phyloP scores from a whole-genome alignment of 1,140 invertebrate genomes.

The Drepana arcuata region DNA sequence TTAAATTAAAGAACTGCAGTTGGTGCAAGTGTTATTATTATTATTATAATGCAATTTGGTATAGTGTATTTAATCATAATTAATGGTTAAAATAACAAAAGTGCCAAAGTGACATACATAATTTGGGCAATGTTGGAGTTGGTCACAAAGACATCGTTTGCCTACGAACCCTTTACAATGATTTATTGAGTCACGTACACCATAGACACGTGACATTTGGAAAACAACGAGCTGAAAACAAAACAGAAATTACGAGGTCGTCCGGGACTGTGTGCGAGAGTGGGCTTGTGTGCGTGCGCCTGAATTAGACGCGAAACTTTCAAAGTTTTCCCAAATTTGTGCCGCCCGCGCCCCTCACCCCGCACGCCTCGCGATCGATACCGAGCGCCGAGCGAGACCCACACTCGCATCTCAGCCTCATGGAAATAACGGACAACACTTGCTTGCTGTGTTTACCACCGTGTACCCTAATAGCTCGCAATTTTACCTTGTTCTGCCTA shows the following conservation, averaged over 20 bases:
- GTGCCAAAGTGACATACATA: too few relatives aligned
- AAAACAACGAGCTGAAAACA: slow-evolving; percentile 47
- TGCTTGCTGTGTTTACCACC: too few relatives aligned
- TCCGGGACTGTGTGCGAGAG: slow-evolving; percentile 34
- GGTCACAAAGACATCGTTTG: too few relatives aligned
- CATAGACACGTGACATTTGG: slow-evolving; percentile 52
- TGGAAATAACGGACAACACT: slow-evolving; percentile 63
- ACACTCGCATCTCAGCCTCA: slow-evolving; percentile 42
- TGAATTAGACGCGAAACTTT: slow-evolving; percentile 72
- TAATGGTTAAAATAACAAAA: too few relatives aligned
- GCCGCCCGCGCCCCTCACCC: slow-evolving; percentile 38
- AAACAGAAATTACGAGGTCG: slow-evolving; percentile 54
- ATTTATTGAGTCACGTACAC: slow-evolving; percentile 29
- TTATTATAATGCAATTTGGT: too few relatives aligned
- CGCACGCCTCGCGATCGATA: slow-evolving; percentile 48
- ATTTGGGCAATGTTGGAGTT: too few relatives aligned
- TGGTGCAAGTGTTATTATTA: too few relatives aligned
- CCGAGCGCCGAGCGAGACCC: slow-evolving; percentile 43
- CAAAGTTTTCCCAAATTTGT: slow-evolving; percentile 72
- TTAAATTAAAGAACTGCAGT: too few relatives aligned
- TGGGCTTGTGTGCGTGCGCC: slow-evolving; percentile 64
- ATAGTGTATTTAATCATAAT: too few relatives aligned
- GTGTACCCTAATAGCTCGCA: too few relatives aligned
- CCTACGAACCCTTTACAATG: slow-evolving; percentile 16
- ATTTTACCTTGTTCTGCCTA: too few relatives aligned